These are phyloP conservation scores for Apotomis betuletana DNA, from an alignment of 2,888 invertebrate species.

Conservation along the genomic window DNA sequence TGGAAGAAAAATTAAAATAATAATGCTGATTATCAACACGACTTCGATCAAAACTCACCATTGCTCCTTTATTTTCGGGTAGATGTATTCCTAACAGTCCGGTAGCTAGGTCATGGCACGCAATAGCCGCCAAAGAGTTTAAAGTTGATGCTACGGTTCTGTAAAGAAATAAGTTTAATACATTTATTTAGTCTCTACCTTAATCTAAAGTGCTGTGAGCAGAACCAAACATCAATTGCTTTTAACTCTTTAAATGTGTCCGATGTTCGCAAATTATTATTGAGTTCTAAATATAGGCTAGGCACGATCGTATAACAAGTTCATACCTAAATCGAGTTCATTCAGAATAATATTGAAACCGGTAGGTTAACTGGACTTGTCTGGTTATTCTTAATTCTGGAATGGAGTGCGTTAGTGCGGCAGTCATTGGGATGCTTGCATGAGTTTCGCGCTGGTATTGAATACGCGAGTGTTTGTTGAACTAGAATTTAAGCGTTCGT, in stretches of 20 bases:
- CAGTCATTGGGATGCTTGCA: constrained; percentile 58
- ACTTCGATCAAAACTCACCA: constrained; percentile 72
- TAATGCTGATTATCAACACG: too few species aligned
- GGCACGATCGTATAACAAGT: not conserved
- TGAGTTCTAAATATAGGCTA: not conserved
- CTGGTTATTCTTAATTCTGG: constrained; percentile 64
- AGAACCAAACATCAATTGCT: not conserved
- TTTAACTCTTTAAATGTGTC: not conserved
- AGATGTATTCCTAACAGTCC: constrained; percentile 88
- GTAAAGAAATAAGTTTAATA: constrained; percentile 46
- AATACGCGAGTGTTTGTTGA: constrained; percentile 7
- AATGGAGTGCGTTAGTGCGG: constrained; percentile 52
- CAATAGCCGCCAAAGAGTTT: constrained; percentile 95
- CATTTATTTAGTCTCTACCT: too few species aligned
- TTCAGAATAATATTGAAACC: constrained; percentile 67
- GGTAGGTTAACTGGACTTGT: constrained; percentile 68
- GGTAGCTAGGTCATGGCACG: constrained; percentile 93
- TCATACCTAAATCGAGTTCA: constrained; percentile 49
- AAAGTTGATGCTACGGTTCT: constrained; percentile 98
- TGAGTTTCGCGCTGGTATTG: constrained; percentile 49
- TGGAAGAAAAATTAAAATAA: too few species aligned
- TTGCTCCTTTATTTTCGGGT: constrained; percentile 89
- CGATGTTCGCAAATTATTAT: not conserved
- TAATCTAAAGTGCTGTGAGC: not conserved
- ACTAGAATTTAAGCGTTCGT: not conserved